Base-by-base conservation (phyloP, 2,888 invertebrate species). In the Schizaphis graminum region DNA sequence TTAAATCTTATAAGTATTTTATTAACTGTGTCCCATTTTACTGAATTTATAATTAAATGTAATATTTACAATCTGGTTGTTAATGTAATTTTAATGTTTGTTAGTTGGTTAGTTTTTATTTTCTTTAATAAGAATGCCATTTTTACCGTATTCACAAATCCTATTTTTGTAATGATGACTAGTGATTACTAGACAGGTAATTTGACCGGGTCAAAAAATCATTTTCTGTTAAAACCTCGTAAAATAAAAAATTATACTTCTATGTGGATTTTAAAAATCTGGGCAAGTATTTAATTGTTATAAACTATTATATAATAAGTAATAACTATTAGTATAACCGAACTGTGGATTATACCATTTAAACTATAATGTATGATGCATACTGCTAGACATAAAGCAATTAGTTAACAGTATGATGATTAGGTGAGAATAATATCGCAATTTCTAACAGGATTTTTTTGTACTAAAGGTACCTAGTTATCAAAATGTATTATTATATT, bases 21-120 rank as follows among this genome's bases (percentile, higher is more conserved):
- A 53, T 77, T 85, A 41, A n/a, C 11, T 91, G 13, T 91, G 28
- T n/a, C 44, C 91, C 35, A 44, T 57, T 57, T 91, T 85, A n/a
- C 44, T 91, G 35, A 87, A 87, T 86, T 11, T 91, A 35, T 77
- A 44, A 91, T 85, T 91, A 57, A 91, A 86, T 67, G 11, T 87
- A 49, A 49, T 87, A 7, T 53, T 93, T 56, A 53, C 28, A 13
- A 44, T 47, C 21, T 21, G 41, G 41, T 77, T 77, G n/a, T 89
- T 67, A 21, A 7, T 61, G n/a, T 87, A 8, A 41, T 53, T 86
- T 86, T 35, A 24, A 86, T 56, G 10, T 56, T n/a, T 47, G 28
- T 89, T 16, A 28, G 21, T 61, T 1, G 28, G n/a, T 47, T 86
- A 16, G 16, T 86, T 86, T 13, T 53, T 53, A 53, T 53, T 53